A percentile compares a stretch with the other conserved stretches of the same genome.
These are phyloP conservation scores for Aromia moschata DNA, from an alignment of 2,888 invertebrate genomes.

Conservation along the genomic window DNA sequence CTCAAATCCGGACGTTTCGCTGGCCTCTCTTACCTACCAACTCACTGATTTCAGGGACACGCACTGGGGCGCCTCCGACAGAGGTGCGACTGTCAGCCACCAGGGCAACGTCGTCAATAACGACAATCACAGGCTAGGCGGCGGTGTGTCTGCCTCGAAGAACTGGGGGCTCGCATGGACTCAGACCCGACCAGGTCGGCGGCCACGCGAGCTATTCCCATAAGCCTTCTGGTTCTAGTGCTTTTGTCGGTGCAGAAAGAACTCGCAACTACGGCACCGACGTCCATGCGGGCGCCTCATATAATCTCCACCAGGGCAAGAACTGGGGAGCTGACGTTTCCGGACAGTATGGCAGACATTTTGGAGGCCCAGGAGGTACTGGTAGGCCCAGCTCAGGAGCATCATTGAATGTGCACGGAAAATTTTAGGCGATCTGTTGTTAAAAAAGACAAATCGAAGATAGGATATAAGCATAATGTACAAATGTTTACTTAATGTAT, in stretches of 20 bases:
- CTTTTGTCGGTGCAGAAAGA: conserved; percentile 45
- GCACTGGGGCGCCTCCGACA: conserved; percentile 27
- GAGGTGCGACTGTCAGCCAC: conserved; percentile 36
- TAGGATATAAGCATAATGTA: too few species aligned
- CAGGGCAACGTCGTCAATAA: conserved; percentile 45
- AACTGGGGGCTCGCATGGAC: conserved; percentile 42
- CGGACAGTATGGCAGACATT: conserved; percentile 42
- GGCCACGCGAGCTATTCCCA: conserved; percentile 47
- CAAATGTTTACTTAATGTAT: too few species aligned
- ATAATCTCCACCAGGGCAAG: conserved; percentile 39
- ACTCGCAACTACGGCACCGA: conserved; percentile 46
- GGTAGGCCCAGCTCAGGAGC: conserved; percentile 36
- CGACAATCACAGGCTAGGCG: conserved; percentile 43
- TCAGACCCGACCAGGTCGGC: conserved; percentile 45
- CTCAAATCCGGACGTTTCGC: too few species aligned
- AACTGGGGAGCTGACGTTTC: conserved; percentile 42
- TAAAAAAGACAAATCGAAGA: too few species aligned
- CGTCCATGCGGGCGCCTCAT: conserved; percentile 37
- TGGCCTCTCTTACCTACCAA: too few species aligned
- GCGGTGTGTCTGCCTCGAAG: conserved; percentile 44
- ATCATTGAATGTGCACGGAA: too few species aligned
- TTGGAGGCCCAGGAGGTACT: conserved; percentile 41
- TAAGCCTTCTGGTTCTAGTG: conserved; percentile 44
- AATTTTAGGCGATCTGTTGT: too few species aligned
- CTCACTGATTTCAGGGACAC: too few species aligned